A percentile compares a stretch with the other conserved stretches of the same genome.
Evolutionary conservation across 2,888 invertebrate genomes (phyloP).

Genomic region (Bellardia bayeri): DNA sequence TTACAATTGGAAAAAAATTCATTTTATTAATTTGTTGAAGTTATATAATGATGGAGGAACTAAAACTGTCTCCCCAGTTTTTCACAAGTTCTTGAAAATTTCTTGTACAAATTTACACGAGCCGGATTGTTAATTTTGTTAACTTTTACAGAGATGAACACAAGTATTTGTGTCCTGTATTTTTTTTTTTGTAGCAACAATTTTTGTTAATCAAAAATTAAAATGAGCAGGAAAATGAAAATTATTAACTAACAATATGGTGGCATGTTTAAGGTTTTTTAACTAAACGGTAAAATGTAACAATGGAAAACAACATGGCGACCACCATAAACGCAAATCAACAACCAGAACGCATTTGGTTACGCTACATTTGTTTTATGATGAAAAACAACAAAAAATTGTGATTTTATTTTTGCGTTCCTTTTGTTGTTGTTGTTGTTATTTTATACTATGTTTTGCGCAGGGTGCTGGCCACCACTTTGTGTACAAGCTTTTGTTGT

Average conservation of each 20-base stretch:
- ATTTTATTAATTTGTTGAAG: too few species aligned
- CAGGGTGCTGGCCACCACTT: background rate
- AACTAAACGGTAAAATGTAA: slow-evolving; percentile 15
- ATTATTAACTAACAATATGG: slow-evolving; percentile 69
- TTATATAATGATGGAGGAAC: background rate
- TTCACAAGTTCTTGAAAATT: background rate
- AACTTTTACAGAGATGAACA: background rate
- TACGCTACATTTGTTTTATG: slow-evolving; percentile 75
- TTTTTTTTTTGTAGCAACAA: background rate
- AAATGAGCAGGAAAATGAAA: slow-evolving; percentile 72
- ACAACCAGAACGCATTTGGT: slow-evolving; percentile 71
- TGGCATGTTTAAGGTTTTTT: slow-evolving; percentile 63
- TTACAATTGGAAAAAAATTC: too few species aligned
- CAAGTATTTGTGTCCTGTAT: background rate
- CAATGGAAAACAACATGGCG: slow-evolving; percentile 51
- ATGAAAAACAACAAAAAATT: slow-evolving; percentile 62
- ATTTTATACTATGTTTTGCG: slow-evolving; percentile 18
- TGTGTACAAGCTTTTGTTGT: background rate
- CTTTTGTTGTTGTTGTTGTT: slow-evolving; percentile 18
- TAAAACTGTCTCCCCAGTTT: background rate
- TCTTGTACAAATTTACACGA: slow-evolving; percentile 33
- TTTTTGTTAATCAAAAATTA: slow-evolving; percentile 74
- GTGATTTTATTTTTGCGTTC: slow-evolving; percentile 50
- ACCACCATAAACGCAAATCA: slow-evolving; percentile 65
- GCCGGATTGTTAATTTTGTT: slow-evolving; percentile 39